Evolutionary conservation across 35 echinoderm and acorn worm genomes (phyloP), one percentile per base, ranked within the genome.

Genomic region (Eucidaris tribuloides): DNA sequence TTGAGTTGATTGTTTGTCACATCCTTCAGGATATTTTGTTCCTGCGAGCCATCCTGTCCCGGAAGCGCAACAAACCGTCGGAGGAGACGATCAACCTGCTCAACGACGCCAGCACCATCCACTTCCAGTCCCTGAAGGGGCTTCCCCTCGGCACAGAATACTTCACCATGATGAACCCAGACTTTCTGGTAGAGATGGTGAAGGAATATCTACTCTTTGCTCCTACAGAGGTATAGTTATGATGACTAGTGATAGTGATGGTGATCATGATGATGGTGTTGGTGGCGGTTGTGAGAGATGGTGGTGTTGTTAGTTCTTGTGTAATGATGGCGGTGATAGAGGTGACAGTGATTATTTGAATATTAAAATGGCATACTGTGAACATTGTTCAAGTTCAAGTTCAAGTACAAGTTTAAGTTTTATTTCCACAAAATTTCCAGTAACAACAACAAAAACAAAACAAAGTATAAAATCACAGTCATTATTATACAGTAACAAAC

Each of bases 121-220:
- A 93, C 77, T 98, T 93, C 58, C 82, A 43, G 42, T 81, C 85
- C n/a, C 56, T 98, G 76, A 98, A 93, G 52, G 95, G 95, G 0
- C 49, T 90, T 1, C 95, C 95, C 40, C 87, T 98, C 0, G 90
- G 95, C 4, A 44, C 77, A 0, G 76, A 88, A 14, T 98, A 98
- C 46, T 98, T 86, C 38, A 77, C 85, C 20, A 62, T 83, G 39
- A 65, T 98, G 82, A 98, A 98, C 48, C 95, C 95, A 34, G 95
- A 98, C 68, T 98, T 98, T 62, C 28, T 98, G 43, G 57, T 98
- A 6, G 95, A 98, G 77, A 86, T 98, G 59, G 87, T 93, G 24
- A 88, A 93, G 22, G 95, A 98, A 6, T 93, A 98, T 38, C 82
- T 98, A 1, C 72, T 64, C 63, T 98, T 86, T 98, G 95, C 95